Percentiles rank a stretch among this genome's conserved stretches.
Conservation (phyloP, 92 coral and sea anemone genomes). For the Isaurus tuberculatus region DNA sequence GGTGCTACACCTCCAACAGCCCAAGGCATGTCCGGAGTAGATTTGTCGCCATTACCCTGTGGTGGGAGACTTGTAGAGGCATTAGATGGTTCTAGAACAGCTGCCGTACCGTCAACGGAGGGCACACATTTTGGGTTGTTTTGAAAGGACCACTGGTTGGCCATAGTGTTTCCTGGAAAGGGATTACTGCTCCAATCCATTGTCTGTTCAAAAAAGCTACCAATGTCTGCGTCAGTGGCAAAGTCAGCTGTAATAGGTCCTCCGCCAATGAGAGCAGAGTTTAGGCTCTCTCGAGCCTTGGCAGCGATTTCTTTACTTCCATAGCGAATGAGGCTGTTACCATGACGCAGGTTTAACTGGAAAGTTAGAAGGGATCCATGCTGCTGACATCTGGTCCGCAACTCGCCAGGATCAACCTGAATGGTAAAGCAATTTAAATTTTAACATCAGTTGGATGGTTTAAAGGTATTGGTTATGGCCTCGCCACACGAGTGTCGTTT, state of each 20-base stretch:
- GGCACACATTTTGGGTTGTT: constrained; percentile 28
- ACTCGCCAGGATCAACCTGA: constrained; percentile 85
- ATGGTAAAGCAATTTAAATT: background rate
- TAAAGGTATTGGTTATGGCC: no score
- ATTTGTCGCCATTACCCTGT: constrained; percentile 30
- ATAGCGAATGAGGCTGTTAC: constrained; percentile 97
- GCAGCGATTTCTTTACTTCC: constrained; percentile 96
- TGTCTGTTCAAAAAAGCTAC: constrained; percentile 97
- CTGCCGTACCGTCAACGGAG: constrained; percentile 14
- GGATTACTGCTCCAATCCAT: constrained; percentile 91
- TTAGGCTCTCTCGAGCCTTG: constrained; percentile 78
- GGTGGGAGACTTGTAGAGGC: constrained; percentile 27
- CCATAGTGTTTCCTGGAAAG: constrained; percentile 67
- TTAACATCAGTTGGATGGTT: no score
- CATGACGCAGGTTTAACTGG: constrained; percentile 92
- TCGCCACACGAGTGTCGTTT: no score
- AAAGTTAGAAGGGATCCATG: constrained; percentile 94
- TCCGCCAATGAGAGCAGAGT: constrained; percentile 76
- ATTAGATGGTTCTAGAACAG: constrained; percentile 36
- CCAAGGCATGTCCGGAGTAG: constrained; percentile 75
- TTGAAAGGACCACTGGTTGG: constrained; percentile 79
- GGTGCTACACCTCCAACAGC: constrained; percentile 66
- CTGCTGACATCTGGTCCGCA: constrained; percentile 90
- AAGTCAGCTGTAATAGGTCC: constrained; percentile 86
- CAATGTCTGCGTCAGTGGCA: constrained; percentile 96